Conservation (phyloP, 1,140 invertebrate genomes). For the Akabosia matsudoensis region DNA sequence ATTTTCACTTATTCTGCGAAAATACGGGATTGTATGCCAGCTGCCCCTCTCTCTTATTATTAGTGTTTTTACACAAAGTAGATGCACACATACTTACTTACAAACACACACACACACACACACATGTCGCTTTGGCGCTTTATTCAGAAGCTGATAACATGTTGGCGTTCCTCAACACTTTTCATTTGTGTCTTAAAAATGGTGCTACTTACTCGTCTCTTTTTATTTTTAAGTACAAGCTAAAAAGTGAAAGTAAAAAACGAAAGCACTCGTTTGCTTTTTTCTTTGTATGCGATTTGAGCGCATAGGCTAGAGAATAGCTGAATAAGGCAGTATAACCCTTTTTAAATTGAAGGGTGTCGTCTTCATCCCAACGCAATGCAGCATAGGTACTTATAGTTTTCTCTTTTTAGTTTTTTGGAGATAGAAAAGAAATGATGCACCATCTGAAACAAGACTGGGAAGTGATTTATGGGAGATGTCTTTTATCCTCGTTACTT, state of each 20-base stretch:
- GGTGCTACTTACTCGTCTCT: background rate
- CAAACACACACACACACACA: background rate
- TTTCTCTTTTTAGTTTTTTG: background rate
- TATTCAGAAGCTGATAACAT: background rate
- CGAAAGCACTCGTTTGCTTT: background rate
- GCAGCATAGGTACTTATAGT: background rate
- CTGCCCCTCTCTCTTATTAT: background rate
- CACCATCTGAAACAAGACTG: constrained; percentile 9
- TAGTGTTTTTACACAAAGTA: too few relatives aligned
- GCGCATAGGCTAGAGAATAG: too few relatives aligned
- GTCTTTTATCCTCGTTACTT: constrained; percentile 9
- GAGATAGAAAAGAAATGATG: background rate
- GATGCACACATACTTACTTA: background rate
- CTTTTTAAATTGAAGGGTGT: background rate
- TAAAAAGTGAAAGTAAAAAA: background rate
- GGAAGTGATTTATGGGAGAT: background rate
- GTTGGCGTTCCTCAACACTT: too few relatives aligned
- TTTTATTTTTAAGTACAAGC: background rate
- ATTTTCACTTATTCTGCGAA: background rate
- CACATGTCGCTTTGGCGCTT: background rate
- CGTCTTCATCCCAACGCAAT: too few relatives aligned
- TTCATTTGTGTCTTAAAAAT: too few relatives aligned
- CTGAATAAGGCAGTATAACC: too few relatives aligned
- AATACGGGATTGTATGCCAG: background rate
- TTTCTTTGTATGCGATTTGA: background rate